Evolutionary conservation across 2,888 invertebrate genomes (phyloP), one percentile per base, ranked within the genome.

Genomic region (Bombylius major): DNA sequence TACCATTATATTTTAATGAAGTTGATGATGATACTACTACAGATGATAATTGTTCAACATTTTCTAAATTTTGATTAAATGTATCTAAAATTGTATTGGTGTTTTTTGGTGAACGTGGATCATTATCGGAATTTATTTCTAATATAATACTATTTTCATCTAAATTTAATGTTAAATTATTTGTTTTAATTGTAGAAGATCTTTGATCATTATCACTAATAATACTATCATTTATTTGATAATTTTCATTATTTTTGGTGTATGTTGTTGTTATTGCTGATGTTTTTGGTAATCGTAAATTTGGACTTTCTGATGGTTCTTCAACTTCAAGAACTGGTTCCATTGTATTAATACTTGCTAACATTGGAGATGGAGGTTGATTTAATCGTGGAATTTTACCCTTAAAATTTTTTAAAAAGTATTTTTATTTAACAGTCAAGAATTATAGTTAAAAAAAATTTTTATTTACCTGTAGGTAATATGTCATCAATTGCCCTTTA

Each of bases 401-500:
- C 60, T 61, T 47, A 42, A 31, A 31, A 49, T 36, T 42, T 51
- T 39, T 31, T 33, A 42, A 46, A 42, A 51, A 42, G 45, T 32
- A 36, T 3, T 4, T 6, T 36, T 14, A 34, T 36, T 50, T 14
- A 12, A n/a, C n/a, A n/a, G 8, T n/a, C 1, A 45, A 31, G n/a
- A 34, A 36, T 39, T n/a, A 47, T 55, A 8, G 1, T 9, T 48
- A 48, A 8, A 36, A 36, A 8, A 42, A 42, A 42, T 39, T 39
- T n/a, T 23, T 23, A 69, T 79, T 79, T 62, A 84, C 86, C 69
- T 81, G 78, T 62, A 97, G 77, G 70, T 95, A 96, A 75, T 92
- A 96, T 3, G 96, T 97, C 85, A 94, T 89, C 57, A 97, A 79
- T 70, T 95, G 89, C 13, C 97, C 97, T 76, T 97, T 98, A 63